Conservation (phyloP, 2,888 invertebrate genomes). For the Andrena dorsata region DNA sequence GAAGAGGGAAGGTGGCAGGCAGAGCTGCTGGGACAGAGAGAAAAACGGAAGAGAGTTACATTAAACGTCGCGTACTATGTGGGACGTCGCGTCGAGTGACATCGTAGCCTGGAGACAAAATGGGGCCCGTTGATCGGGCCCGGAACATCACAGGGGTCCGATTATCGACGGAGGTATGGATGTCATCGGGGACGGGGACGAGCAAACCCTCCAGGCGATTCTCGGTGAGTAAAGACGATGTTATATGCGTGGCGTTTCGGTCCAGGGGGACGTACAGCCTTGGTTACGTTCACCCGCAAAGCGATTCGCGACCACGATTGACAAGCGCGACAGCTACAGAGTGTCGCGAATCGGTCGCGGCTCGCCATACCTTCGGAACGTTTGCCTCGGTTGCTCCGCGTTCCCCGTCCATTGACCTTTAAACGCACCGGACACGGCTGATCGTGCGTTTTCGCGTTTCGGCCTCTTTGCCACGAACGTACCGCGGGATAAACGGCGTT, state of each 20-base stretch:
- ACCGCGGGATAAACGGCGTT: conserved; percentile 46
- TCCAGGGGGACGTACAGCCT: not conserved
- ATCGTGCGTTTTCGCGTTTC: conserved; percentile 58
- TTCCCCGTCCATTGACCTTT: conserved; percentile 67
- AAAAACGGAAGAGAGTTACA: conserved; percentile 48
- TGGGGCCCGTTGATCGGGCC: conserved; percentile 82
- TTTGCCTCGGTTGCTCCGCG: conserved; percentile 27
- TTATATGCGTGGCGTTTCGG: not conserved
- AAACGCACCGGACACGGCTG: conserved; percentile 61
- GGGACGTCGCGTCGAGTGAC: conserved; percentile 71
- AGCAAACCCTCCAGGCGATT: conserved; percentile 85
- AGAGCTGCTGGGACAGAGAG: conserved; percentile 23
- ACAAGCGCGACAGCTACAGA: conserved; percentile 60
- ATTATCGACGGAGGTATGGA: conserved; percentile 83
- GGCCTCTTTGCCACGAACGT: conserved; percentile 21
- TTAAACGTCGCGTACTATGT: conserved; percentile 68
- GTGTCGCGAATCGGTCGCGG: conserved; percentile 47
- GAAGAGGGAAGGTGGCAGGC: not conserved
- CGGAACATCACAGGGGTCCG: conserved; percentile 79
- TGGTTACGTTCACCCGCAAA: conserved; percentile 6
- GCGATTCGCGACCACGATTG: conserved; percentile 39
- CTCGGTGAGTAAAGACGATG: conserved; percentile 79
- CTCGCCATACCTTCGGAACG: conserved; percentile 44
- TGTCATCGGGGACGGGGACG: conserved; percentile 84
- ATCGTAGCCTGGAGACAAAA: conserved; percentile 76